Evolutionary conservation across 1,140 invertebrate genomes (phyloP).

Genomic region (Pantala flavescens): DNA sequence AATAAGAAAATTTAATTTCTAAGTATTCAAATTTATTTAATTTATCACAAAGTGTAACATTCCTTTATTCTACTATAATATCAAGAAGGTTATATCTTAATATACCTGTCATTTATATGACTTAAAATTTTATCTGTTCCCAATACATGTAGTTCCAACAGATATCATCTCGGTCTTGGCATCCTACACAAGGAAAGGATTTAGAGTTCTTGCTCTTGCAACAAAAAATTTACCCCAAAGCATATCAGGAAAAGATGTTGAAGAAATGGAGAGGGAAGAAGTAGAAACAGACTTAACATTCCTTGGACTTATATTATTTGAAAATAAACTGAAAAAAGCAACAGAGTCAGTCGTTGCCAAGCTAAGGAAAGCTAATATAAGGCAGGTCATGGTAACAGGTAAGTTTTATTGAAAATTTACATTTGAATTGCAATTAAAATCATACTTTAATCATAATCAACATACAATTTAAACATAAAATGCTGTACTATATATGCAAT

Average conservation of each 20-base stretch:
- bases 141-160: conserved; percentile 38
- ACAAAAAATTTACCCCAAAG: conserved; percentile 48
- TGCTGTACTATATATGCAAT: background rate
- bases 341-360: conserved; percentile 68
- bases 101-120: too few species aligned
- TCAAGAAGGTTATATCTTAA: too few species aligned
- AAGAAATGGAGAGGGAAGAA: conserved; percentile 58
- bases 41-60: too few species aligned
- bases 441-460: too few species aligned
- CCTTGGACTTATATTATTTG: conserved; percentile 79
- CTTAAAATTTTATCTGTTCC: too few species aligned
- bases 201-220: conserved; percentile 76
- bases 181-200: conserved; percentile 76
- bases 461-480: background rate
- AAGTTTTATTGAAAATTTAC: conserved; percentile 23
- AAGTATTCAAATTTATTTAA: too few species aligned
- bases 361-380: conserved; percentile 73
- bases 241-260: conserved; percentile 36
- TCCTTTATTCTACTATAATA: too few species aligned
- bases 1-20: too few species aligned
- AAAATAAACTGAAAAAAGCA: conserved; percentile 82
- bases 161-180: conserved; percentile 63
- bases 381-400: conserved; percentile 94
- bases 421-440: background rate
- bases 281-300: conserved; percentile 77